Evolutionary conservation across 2,113 vertebrate species (phyloP), one percentile per base, ranked within the genome.

Genomic region (Propithecus coquereli): DNA sequence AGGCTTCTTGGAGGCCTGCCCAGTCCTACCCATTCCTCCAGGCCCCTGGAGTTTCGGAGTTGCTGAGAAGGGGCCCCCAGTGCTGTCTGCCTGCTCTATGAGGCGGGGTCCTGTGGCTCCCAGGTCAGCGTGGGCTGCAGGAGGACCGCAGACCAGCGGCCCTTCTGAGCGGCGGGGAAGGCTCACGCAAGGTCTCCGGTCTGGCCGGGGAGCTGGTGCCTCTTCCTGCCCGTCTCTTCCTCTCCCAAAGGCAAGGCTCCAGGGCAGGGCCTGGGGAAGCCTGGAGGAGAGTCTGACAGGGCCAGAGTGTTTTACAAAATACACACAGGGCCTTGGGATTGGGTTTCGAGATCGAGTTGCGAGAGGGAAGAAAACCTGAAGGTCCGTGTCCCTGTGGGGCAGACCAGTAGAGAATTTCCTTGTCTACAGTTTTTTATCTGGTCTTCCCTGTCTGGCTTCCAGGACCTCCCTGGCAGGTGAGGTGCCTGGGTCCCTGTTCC

Each of bases 401-500:
- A 8, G 63, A 84, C 74, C 40, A 84, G 54, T 59, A 52, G 30
- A 92, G 76, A 95, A 90, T 52, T 73, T 89, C 88, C 83, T 89
- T 90, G 59, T 87, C 90, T 94, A 73, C 86, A 95, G 97, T 97
- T 97, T 98, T 94, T 94, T 50, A 97, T 94, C 96, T 76, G 0
- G 2, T 94, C 4, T 96, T 95, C 76, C 61, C 9, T 95, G 90
- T 27, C 76, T 96, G 95, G 93, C 95, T 95, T 94, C 97, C 1
- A 74, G 93, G 96, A 92, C 45, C 84, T 97, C n/a, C 74, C 4
- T 0, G 65, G 80, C 94, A 91, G 59, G 91, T 70, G 90, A 97
- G 97, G 97, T 97, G 66, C 97, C 94, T 16, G 3, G 14, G 32
- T 96, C 93, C 90, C 97, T 98, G 97, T 96, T 82, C 52, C 88